phyloP scores from a whole-genome alignment of 2,888 invertebrate genomes.

The Lithophane socia region DNA sequence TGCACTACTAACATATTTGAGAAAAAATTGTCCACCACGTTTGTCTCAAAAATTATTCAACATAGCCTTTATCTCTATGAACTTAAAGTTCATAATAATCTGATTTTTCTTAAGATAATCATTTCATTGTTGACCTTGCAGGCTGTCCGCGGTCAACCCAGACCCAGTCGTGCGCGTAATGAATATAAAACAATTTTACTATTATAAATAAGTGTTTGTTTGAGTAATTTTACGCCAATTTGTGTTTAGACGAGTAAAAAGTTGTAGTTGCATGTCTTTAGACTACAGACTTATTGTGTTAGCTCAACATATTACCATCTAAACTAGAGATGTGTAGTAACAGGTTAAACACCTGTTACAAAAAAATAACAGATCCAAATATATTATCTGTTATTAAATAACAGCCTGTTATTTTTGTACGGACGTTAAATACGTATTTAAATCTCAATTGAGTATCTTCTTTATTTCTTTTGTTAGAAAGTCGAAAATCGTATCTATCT shows the following conservation, averaged over 20 bases:
- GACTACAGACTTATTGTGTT: too few relatives aligned
- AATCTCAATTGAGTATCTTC: too few relatives aligned
- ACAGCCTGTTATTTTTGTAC: too few relatives aligned
- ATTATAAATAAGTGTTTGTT: conserved; percentile 69
- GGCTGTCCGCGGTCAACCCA: conserved; percentile 61
- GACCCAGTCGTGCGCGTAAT: conserved; percentile 78
- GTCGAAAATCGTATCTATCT: too few relatives aligned
- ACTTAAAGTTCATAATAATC: conserved; percentile 31
- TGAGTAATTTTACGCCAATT: conserved; percentile 72
- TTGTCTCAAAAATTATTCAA: conserved; percentile 6
- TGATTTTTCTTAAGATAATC: conserved; percentile 34
- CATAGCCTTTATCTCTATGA: background rate
- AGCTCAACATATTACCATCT: too few relatives aligned
- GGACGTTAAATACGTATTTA: too few relatives aligned
- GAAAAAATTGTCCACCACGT: conserved; percentile 16
- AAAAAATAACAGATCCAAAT: too few relatives aligned
- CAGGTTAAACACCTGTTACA: too few relatives aligned
- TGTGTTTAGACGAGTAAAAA: conserved; percentile 46
- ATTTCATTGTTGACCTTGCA: conserved; percentile 67
- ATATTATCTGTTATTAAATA: too few relatives aligned
- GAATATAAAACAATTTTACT: conserved; percentile 73
- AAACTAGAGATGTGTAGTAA: too few relatives aligned
- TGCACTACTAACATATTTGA: conserved; percentile 5
- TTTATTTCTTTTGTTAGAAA: too few relatives aligned
- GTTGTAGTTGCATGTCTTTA: conserved; percentile 5